Base-by-base conservation (phyloP, 2,797 vertebrate species). In the Pterois miles region DNA sequence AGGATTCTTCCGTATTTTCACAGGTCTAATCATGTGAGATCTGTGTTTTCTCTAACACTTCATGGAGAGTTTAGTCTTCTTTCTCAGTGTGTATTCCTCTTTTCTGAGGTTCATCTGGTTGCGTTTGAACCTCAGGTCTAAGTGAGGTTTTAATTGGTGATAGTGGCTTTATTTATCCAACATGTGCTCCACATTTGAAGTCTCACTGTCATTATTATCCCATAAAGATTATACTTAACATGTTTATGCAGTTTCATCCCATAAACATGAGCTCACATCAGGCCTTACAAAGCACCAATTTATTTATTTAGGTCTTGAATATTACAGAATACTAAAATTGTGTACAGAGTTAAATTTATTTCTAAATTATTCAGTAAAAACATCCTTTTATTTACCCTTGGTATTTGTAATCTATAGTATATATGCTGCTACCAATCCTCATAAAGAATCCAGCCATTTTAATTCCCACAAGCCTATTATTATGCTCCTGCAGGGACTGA, bases 101-200 rank as follows among this genome's bases (percentile, higher is more conserved):
- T 80, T 75, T 34, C 34, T 54, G 38, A 50, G 63, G 6, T 43
- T 72, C 57, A 67, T 54, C 29, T 56, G 46, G 43, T 59, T 74
- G 46, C 18, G 25, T 54, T 60, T 72, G 53, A n/a, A 64, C 9
- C 33, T 56, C 33, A 43, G 4, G 40, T 40, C 12, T 22, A 25
- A 74, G 18, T 62, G 60, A 48, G 56, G 29, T 79, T 78, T 66
- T 59, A 71, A 78, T 59, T 67, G 58, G n/a, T 70, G 71, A 10
- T n/a, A 9, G 25, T 65, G 67, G 29, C 16, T 82, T 81, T 63
- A 74, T 80, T 81, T 71, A 63, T 71, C 20, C 36, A 57, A 46
- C 31, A 69, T n/a, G 52, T 62, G 71, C 27, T 70, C 25, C 25
- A 29, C 31, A 63, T 71, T 64, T 12, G 18, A 53, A 58, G 25